phyloP scores from a whole-genome alignment of 2,888 invertebrate species.

The Archips xylosteana region DNA sequence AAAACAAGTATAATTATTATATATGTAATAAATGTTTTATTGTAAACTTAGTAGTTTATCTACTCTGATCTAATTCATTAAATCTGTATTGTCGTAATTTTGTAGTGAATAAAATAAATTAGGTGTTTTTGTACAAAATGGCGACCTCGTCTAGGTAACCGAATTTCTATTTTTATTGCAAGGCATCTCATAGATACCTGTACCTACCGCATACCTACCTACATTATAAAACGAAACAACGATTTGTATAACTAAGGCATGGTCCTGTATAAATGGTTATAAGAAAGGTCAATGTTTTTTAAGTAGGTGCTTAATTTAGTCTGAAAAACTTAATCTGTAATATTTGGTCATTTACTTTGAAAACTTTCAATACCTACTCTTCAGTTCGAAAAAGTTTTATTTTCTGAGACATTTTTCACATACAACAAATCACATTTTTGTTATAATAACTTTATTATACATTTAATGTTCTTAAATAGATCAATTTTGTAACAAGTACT shows the following conservation, averaged over 20 bases:
- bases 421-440: neutral
- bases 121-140: conserved; percentile 82
- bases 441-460: neutral
- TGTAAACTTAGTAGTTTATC: conserved; percentile 78
- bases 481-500: neutral
- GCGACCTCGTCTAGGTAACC: conserved; percentile 84
- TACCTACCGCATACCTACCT: conserved; percentile 40
- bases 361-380: too few species aligned
- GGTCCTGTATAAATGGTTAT: conserved; percentile 24
- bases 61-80: conserved; percentile 76
- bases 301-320: conserved; percentile 48
- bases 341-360: too few species aligned
- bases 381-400: too few species aligned
- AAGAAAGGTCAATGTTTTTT: conserved; percentile 20
- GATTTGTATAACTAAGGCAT: conserved; percentile 30
- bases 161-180: conserved; percentile 79
- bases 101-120: conserved; percentile 65
- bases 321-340: conserved; percentile 56
- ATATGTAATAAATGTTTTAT: conserved; percentile 83
- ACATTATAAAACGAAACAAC: conserved; percentile 35
- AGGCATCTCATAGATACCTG: conserved; percentile 54
- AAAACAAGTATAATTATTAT: conserved; percentile 65
- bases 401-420: too few species aligned
- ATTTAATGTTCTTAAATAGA: neutral
- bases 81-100: conserved; percentile 80